Percentiles rank a stretch among this genome's conserved stretches.
These are phyloP conservation scores for Aphaenogaster ashmeadi DNA, from an alignment of 1,140 invertebrate genomes.

Conservation along the genomic window DNA sequence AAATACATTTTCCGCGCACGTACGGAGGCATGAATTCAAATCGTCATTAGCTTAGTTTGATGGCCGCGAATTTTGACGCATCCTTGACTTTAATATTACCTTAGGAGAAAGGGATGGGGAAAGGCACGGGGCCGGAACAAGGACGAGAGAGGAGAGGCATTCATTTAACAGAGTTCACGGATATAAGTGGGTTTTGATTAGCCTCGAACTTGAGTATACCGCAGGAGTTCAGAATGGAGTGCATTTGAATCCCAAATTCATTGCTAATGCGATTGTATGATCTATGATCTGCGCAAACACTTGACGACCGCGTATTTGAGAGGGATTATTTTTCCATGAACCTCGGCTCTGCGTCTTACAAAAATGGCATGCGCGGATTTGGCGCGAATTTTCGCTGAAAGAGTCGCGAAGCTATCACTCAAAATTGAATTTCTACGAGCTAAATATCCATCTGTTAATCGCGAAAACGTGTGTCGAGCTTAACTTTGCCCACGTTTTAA, in stretches of 20 bases:
- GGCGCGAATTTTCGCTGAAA: neutral
- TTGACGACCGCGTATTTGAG: conserved; percentile 10
- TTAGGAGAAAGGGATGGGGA: conserved; percentile 2
- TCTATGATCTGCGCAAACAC: conserved; percentile 64
- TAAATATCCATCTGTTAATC: conserved; percentile 34
- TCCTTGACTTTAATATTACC: conserved; percentile 70
- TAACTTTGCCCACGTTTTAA: neutral
- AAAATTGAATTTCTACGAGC: conserved; percentile 4
- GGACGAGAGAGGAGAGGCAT: conserved; percentile 53
- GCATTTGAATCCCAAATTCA: conserved; percentile 76
- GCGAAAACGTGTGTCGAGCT: neutral
- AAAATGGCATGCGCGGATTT: neutral
- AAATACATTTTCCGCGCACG: conserved; percentile 23
- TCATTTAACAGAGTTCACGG: conserved; percentile 71
- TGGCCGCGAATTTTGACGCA: conserved; percentile 39
- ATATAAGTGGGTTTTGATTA: conserved; percentile 77
- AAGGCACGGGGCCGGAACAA: conserved; percentile 7
- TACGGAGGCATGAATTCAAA: conserved; percentile 50
- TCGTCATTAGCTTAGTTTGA: conserved; percentile 61
- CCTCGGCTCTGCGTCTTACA: neutral
- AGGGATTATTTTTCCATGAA: conserved; percentile 53
- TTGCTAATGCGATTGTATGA: conserved; percentile 66
- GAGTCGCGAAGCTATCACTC: neutral
- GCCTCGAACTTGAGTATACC: conserved; percentile 69
- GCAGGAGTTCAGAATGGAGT: conserved; percentile 59